A percentile compares a stretch with the other conserved stretches of the same genome.
Conservation (phyloP, 1,140 invertebrate genomes). For the Anthonomus grandis region DNA sequence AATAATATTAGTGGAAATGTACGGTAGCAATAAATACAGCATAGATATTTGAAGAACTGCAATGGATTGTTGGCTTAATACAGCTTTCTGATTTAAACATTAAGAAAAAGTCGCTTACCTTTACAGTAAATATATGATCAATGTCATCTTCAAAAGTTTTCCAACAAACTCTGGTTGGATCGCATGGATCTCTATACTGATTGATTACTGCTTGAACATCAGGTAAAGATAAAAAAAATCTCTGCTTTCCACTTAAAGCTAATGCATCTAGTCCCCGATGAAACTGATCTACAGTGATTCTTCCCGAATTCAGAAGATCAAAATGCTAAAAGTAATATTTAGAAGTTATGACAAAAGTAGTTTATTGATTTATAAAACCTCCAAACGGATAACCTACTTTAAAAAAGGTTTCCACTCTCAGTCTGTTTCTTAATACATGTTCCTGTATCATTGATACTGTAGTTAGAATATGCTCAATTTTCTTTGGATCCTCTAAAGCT, state of each 20-base stretch:
- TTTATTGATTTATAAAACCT: background rate
- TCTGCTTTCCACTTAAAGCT: conserved; percentile 56
- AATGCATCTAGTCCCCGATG: conserved; percentile 59
- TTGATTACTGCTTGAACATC: conserved; percentile 58
- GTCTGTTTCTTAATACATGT: conserved; percentile 58
- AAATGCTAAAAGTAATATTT: conserved; percentile 52
- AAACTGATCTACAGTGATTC: conserved; percentile 63
- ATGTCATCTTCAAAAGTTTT: conserved; percentile 69
- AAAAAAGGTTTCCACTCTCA: conserved; percentile 62
- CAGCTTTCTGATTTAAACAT: too few relatives aligned
- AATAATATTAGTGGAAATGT: too few relatives aligned
- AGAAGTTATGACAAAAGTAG: background rate
- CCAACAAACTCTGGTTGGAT: conserved; percentile 62
- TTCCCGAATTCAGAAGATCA: conserved; percentile 60
- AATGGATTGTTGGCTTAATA: too few relatives aligned
- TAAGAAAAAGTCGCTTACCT: too few relatives aligned
- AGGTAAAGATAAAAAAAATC: conserved; percentile 53
- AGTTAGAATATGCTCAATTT: conserved; percentile 47
- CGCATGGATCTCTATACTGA: conserved; percentile 64
- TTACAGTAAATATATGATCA: conserved; percentile 65
- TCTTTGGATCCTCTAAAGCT: conserved; percentile 48
- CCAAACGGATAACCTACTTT: conserved; percentile 48
- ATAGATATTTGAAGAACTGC: too few relatives aligned
- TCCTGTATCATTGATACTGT: conserved; percentile 56
- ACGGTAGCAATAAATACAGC: too few relatives aligned